Conservation (phyloP, 2,888 invertebrate species). For the Volucella inanis region DNA sequence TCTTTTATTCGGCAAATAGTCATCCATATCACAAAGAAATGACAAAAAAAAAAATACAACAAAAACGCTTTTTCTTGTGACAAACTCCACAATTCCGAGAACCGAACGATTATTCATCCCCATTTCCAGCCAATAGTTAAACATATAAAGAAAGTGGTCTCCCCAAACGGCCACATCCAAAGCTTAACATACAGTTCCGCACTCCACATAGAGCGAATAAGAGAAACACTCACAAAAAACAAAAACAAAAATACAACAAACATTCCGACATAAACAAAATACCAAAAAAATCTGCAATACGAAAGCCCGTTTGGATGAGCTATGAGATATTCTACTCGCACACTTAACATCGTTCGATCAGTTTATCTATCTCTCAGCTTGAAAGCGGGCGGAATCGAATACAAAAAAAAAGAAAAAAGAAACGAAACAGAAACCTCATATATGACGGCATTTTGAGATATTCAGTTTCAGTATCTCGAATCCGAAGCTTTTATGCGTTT, state of each 20-base stretch:
- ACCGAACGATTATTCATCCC: slow-evolving; percentile 66
- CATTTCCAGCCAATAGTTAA: slow-evolving; percentile 58
- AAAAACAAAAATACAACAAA: neutral
- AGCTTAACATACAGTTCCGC: slow-evolving; percentile 21
- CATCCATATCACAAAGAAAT: slow-evolving; percentile 64
- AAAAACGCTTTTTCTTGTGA: slow-evolving; percentile 55
- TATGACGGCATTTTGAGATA: too few species aligned
- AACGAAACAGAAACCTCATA: neutral
- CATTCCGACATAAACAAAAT: slow-evolving; percentile 36
- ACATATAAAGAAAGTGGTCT: slow-evolving; percentile 42
- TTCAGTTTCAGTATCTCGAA: slow-evolving; percentile 38
- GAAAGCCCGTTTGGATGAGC: slow-evolving; percentile 30
- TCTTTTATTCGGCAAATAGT: slow-evolving; percentile 42
- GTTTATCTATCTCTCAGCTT: slow-evolving; percentile 55
- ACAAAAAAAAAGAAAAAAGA: slow-evolving; percentile 20
- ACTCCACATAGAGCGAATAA: slow-evolving; percentile 29
- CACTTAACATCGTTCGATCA: slow-evolving; percentile 55
- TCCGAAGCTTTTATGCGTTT: slow-evolving; percentile 69
- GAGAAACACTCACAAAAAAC: slow-evolving; percentile 1
- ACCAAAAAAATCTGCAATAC: slow-evolving; percentile 54
- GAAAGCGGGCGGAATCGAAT: neutral
- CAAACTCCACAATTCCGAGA: slow-evolving; percentile 65
- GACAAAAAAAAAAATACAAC: slow-evolving; percentile 47
- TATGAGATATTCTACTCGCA: slow-evolving; percentile 13
- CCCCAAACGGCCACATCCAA: slow-evolving; percentile 44